Evolutionary conservation across 1,140 invertebrate genomes (phyloP), one percentile per base, ranked within the genome.

Genomic region (Leptinotarsa undecemlineata): DNA sequence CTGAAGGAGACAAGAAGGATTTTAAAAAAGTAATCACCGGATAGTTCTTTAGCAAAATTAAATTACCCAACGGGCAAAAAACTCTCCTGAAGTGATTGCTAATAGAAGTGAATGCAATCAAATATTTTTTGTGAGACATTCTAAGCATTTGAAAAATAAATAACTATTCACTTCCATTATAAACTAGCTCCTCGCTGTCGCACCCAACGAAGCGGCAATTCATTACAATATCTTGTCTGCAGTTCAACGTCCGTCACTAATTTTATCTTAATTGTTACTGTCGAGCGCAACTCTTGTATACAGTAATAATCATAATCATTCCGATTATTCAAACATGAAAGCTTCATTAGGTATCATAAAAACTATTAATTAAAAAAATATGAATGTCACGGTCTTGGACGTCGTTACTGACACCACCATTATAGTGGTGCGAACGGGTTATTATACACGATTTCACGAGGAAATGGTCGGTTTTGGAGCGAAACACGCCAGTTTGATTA

Each of bases 301-400:
- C 51, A 57, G 51, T 57, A 57, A 57, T 57, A 57, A 57, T 57
- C 15, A 57, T 57, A 57, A 57, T 57, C 51, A 57, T 19, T 57
- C 15, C 14, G 51, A 57, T 57, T 57, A 57, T 6, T 19, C 51
- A 15, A 57, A 57, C 51, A 57, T 57, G 51, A 57, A 57, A 57
- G 51, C 51, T 57, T 57, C 51, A 57, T 57, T 57, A 57, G 51
- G 51, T 57, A 57, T 6, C n/a, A 57, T 57, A 57, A 57, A 57
- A 57, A 57, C 15, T 19, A 17, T 17, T n/a, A 17, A 57, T 17
- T 57, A 17, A 57, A 14, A 57, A 57, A 57, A 57, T 17, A 57
- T 3, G 51, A 57, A 17, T 57, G 51, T 57, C 51, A 57, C n/a
- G 15, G 51, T 57, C 51, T 57, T 57, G 14, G 51, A 17, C 15